Conservation (phyloP, 2,888 invertebrate species). For the Eilema sororculum region DNA sequence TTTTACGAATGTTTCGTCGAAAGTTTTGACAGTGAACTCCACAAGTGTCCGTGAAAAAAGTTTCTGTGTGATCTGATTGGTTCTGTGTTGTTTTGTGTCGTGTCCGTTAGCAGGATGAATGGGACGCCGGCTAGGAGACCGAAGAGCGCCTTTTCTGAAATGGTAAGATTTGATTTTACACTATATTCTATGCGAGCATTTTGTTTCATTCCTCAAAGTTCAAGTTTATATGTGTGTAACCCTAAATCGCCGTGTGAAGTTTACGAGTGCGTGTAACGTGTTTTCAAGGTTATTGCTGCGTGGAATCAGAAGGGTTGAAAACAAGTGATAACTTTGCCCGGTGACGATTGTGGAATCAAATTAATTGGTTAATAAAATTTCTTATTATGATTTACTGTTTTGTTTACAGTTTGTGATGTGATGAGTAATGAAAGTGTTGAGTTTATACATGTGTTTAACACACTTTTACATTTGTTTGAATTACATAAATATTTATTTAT, state of each 20-base stretch:
- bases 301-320: conserved; percentile 42
- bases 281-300: conserved; percentile 26
- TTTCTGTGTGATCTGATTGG: conserved; percentile 73
- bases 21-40: conserved; percentile 74
- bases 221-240: conserved; percentile 19
- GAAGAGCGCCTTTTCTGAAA: conserved; percentile 83
- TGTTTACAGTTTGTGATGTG: conserved; percentile 49
- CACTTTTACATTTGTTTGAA: conserved; percentile 14
- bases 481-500: conserved; percentile 29
- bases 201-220: conserved; percentile 15
- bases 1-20: conserved; percentile 57
- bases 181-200: not conserved
- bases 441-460: conserved; percentile 6
- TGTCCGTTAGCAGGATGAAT: conserved; percentile 77
- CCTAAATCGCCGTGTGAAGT: conserved; percentile 21
- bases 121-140: conserved; percentile 82
- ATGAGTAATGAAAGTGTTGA: conserved; percentile 38
- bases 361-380: conserved; percentile 53
- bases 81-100: conserved; percentile 69
- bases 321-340: conserved; percentile 29
- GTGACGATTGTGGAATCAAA: conserved; percentile 27
- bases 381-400: conserved; percentile 55
- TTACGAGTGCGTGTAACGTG: conserved; percentile 20
- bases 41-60: conserved; percentile 83
- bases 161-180: conserved; percentile 64